Evolutionary conservation across 2,113 vertebrate genomes (phyloP).

Genomic region (Jacana jacana): DNA sequence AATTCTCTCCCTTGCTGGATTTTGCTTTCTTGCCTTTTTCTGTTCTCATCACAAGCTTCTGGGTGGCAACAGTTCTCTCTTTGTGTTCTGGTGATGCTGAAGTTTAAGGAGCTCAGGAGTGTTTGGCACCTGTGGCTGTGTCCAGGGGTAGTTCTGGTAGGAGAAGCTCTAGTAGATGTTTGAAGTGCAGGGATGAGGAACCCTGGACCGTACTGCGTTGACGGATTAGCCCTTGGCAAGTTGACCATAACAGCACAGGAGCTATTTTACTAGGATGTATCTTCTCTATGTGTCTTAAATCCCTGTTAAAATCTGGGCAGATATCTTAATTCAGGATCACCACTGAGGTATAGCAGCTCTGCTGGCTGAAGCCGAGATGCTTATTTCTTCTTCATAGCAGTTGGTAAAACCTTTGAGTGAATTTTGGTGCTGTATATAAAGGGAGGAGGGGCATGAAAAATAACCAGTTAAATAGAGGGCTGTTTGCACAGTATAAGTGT

Average conservation of each 20-base stretch:
- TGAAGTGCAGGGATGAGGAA: not conserved
- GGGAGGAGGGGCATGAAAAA: not conserved
- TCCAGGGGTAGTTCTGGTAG: not conserved
- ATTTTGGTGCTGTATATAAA: not conserved
- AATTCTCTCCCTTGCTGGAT: not conserved
- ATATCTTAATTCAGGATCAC: not conserved
- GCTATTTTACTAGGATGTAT: rapidly evolving
- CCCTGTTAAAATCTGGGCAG: not conserved
- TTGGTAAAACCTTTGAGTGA: not conserved
- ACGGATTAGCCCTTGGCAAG: not conserved
- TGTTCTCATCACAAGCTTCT: not conserved
- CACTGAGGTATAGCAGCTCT: not conserved
- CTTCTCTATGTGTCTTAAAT: not conserved
- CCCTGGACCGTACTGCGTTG: not conserved
- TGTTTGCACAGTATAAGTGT: not conserved
- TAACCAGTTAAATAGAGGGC: not conserved
- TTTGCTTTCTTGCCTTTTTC: not conserved
- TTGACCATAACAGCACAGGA: not conserved
- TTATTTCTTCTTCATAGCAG: not conserved
- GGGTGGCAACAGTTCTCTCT: not conserved
- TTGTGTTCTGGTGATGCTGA: not conserved
- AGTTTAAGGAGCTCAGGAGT: not conserved
- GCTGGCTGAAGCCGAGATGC: not conserved
- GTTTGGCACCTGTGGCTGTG: not conserved
- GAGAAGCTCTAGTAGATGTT: not conserved